Base-by-base conservation (phyloP, 2,888 invertebrate species). In the Andrena dorsata region DNA sequence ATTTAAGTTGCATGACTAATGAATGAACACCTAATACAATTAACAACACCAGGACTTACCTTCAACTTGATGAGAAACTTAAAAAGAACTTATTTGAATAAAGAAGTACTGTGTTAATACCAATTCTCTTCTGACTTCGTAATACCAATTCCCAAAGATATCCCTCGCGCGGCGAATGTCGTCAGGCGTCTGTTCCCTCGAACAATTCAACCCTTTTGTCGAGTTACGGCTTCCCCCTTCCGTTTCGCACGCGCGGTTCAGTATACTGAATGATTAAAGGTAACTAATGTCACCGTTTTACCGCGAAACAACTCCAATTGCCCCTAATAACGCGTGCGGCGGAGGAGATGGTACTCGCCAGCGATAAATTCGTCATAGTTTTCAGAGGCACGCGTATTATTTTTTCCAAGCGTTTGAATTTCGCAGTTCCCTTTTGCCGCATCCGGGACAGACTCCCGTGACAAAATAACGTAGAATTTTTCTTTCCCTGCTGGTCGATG, bases 101-200 rank as follows among this genome's bases (percentile, higher is more conserved):
- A 8, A 32, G 2, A 32, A 32, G 32, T 32, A 8, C 32, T 32
- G 8, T 8, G 32, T 7, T 2, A 32, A 32, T 26, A 26, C 26
- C 26, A 26, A 26, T 26, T 26, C 26, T 26, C 26, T 26, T 26
- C 26, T 35, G 16, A 8, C 7, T n/a, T 47, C 47, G 41, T 41
- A 65, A 35, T 73, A 56, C 10, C 23, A 7, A 35, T 28, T 53
- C 28, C 26, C n/a, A 26, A 65, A 58, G 26, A 65, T 26, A 23
- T 65, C 58, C 64, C 65, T 65, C 35, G 28, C 53, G 10, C 35
- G 5, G 6, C 56, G 35, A 51, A n/a, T 8, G 1, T 6, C 32
- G 30, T 2, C 32, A 8, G 6, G 60, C 30, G 60, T 32, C 10
- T 61, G 60, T n/a, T 61, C 8, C n/a, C 60, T n/a, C 32, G 6